phyloP scores from a whole-genome alignment of 2,797 vertebrate genomes.

The Fistularia tabacaria region DNA sequence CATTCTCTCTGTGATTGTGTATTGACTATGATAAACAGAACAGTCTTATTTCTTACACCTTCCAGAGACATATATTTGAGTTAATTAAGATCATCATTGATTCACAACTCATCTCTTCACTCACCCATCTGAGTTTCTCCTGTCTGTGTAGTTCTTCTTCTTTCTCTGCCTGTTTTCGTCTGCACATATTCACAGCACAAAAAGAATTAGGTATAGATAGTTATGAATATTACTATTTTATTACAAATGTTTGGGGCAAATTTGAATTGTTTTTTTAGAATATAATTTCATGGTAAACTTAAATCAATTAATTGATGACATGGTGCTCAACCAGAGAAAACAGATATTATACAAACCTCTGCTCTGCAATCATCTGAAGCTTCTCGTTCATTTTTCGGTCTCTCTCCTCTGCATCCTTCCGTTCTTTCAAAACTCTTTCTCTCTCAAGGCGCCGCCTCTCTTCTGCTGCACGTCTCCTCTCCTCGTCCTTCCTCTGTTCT shows the following conservation, averaged over 20 bases:
- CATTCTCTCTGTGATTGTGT: no score
- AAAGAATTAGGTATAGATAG: neutral
- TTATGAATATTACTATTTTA: neutral
- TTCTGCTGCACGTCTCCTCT: conserved; percentile 66
- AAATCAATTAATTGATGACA: conserved; percentile 3
- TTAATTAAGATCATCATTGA: no score
- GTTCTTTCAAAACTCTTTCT: conserved; percentile 73
- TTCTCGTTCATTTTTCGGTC: conserved; percentile 81
- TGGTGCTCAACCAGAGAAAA: conserved; percentile 13
- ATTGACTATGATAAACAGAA: no score
- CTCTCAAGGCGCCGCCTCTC: conserved; percentile 73
- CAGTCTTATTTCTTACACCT: no score
- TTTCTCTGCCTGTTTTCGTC: conserved; percentile 74
- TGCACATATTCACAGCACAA: conserved; percentile 28
- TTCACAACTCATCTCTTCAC: conserved; percentile 13
- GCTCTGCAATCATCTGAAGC: conserved; percentile 75
- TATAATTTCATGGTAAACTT: no score
- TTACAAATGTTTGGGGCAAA: neutral
- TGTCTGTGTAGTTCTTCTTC: conserved; percentile 69
- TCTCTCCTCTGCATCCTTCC: conserved; percentile 74
- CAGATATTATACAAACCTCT: conserved; percentile 57
- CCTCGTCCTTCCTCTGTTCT: conserved; percentile 77
- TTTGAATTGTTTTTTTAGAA: neutral
- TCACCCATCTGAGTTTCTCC: conserved; percentile 80
- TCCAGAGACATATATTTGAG: no score